Conservation (phyloP, 2,113 vertebrate genomes). For the Coracopsis vasa region DNA sequence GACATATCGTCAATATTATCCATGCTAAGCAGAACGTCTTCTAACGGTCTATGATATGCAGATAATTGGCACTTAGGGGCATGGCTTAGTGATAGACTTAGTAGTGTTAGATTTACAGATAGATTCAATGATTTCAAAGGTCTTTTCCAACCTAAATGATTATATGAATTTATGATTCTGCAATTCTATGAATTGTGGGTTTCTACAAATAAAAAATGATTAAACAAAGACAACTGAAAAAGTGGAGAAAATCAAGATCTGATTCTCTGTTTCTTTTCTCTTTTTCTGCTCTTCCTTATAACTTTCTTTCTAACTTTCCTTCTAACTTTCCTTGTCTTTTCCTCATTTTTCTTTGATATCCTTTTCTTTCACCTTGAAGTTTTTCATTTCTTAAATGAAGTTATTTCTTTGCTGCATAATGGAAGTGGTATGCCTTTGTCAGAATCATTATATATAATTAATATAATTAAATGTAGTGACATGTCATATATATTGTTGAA, state of each 20-base stretch:
- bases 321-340: background rate
- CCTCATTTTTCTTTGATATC: background rate
- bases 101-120: background rate
- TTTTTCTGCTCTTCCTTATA: background rate
- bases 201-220: background rate
- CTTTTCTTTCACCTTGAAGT: background rate
- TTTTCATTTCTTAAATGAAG: background rate
- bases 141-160: background rate
- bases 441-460: background rate
- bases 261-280: background rate
- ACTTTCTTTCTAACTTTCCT: background rate
- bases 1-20: background rate
- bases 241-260: background rate
- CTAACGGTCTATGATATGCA: background rate
- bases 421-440: background rate
- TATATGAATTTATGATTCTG: background rate
- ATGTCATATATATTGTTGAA: background rate
- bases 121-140: background rate
- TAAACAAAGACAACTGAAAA: background rate
- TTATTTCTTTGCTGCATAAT: background rate
- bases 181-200: background rate
- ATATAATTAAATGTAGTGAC: background rate
- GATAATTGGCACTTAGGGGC: accelerated
- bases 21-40: background rate
- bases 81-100: background rate